Conservation (phyloP, 2,113 vertebrate genomes). For the Lophius piscatorius region DNA sequence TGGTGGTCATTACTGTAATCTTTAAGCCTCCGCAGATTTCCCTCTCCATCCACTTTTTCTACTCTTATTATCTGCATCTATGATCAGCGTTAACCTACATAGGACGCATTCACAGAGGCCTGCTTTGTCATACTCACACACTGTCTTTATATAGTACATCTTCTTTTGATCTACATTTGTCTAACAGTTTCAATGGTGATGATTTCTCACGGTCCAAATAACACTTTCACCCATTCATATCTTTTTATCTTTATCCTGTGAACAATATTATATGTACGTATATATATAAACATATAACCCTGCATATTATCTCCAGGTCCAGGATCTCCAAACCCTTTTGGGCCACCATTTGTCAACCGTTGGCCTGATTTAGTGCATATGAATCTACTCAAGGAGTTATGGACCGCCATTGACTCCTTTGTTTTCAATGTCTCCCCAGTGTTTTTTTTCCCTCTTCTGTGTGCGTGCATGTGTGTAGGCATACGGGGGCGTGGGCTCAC, state of each 20-base stretch:
- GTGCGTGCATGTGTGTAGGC: no score
- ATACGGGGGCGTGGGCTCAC: no score
- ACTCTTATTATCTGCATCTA: slow-evolving; percentile 3
- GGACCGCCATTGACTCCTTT: no score
- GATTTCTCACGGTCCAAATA: slow-evolving; percentile 51
- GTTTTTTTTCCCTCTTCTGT: no score
- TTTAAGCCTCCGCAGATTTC: not conserved
- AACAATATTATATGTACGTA: not conserved
- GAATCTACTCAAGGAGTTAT: no score
- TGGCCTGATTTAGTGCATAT: no score
- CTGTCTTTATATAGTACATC: not conserved
- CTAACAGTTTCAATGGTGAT: slow-evolving; percentile 7
- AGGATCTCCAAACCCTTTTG: no score
- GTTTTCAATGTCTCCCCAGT: no score
- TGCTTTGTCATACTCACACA: not conserved
- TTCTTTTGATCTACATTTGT: slow-evolving; percentile 22
- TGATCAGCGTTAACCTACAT: not conserved
- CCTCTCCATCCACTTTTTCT: not conserved
- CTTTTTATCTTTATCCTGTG: not conserved
- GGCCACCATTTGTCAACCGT: no score
- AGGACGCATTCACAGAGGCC: slow-evolving; percentile 5
- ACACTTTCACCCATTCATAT: slow-evolving; percentile 14
- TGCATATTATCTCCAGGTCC: slow-evolving; percentile 29
- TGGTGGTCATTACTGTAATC: not conserved
- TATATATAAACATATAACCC: slow-evolving; percentile 30